phyloP scores from a whole-genome alignment of 2,888 invertebrate species.

The Cephus rjabovi region DNA sequence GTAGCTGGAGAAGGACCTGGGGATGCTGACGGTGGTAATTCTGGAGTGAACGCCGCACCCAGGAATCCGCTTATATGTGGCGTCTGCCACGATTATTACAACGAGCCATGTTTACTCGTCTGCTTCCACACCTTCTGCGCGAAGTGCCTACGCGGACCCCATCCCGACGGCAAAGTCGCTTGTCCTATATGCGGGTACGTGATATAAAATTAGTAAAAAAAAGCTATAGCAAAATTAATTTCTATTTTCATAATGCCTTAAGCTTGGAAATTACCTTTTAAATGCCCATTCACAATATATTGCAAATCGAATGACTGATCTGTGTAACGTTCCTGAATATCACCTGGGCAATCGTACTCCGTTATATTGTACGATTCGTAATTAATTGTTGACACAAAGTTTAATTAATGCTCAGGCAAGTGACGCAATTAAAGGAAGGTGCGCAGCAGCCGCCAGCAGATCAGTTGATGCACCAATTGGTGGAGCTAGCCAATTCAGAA shows the following conservation, averaged over 20 bases:
- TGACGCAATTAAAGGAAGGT: slow-evolving; percentile 74
- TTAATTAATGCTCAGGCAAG: slow-evolving; percentile 65
- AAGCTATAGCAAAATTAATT: neutral
- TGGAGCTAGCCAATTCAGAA: slow-evolving; percentile 78
- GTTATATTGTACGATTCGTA: neutral
- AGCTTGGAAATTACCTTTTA: neutral
- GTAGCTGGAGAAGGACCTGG: slow-evolving; percentile 47
- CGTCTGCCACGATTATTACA: slow-evolving; percentile 77
- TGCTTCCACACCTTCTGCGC: slow-evolving; percentile 81
- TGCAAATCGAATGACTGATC: neutral
- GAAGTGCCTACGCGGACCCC: slow-evolving; percentile 73
- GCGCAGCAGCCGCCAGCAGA: slow-evolving; percentile 74
- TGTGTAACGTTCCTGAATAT: neutral
- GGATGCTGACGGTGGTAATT: slow-evolving; percentile 48
- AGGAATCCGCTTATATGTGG: slow-evolving; percentile 75
- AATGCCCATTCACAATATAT: neutral
- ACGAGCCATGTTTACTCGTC: slow-evolving; percentile 75
- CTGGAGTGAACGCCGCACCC: slow-evolving; percentile 45
- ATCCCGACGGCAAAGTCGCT: slow-evolving; percentile 72
- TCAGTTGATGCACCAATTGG: slow-evolving; percentile 76
- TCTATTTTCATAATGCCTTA: neutral
- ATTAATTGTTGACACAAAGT: neutral
- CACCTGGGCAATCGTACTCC: neutral
- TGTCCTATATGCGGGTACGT: slow-evolving; percentile 78
- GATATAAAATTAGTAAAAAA: neutral